These are phyloP conservation scores for Aricia artaxerxes DNA, from an alignment of 2,888 invertebrate genomes.

Conservation along the genomic window DNA sequence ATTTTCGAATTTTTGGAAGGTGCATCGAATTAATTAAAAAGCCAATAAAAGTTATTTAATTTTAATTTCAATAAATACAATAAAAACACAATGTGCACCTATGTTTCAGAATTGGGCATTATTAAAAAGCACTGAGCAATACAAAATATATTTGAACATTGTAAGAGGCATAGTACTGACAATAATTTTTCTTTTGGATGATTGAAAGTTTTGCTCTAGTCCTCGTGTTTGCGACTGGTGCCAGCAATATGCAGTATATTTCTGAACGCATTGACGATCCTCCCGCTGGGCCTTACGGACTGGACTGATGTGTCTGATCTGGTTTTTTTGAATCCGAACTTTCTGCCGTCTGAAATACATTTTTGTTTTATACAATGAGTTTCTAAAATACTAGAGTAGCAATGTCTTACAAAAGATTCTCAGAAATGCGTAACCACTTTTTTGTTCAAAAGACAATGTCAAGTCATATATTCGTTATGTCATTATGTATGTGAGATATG, in stretches of 20 bases:
- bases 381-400: no score
- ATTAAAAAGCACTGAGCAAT: no score
- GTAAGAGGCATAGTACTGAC: neutral
- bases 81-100: neutral
- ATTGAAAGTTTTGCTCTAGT: neutral
- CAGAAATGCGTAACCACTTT: no score
- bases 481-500: no score
- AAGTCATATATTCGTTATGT: no score
- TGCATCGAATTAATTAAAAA: neutral
- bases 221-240: constrained; percentile 50
- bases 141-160: no score
- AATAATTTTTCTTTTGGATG: neutral
- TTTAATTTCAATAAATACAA: constrained; percentile 7
- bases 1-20: no score
- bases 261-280: constrained; percentile 74
- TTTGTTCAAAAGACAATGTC: no score
- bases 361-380: no score
- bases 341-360: constrained; percentile 69
- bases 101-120: no score
- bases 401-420: no score
- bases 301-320: constrained; percentile 71
- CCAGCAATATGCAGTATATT: constrained; percentile 78
- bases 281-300: constrained; percentile 71
- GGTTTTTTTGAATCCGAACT: constrained; percentile 73
- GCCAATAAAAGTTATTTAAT: neutral